Base-by-base conservation (phyloP, 2,888 invertebrate species). In the Lomographa bimaculata region DNA sequence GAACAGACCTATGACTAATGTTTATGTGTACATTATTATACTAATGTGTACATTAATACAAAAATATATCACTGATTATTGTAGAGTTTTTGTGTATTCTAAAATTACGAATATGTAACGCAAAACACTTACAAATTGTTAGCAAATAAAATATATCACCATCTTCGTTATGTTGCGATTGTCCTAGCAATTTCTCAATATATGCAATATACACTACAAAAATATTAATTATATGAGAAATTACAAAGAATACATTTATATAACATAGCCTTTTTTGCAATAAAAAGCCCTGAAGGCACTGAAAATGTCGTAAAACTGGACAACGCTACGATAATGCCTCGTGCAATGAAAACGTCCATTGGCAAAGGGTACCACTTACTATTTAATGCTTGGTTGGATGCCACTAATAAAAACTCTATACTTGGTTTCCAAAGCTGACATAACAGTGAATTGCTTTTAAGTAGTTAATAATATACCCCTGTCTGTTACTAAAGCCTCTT, bases 391-490 rank as follows among this genome's bases (percentile, higher is more conserved):
- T 11, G 7, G 14, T 21, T 4, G 14, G 8, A 14, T 21, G 21
- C 9, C 14, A 2, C 32, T 24, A 24, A 19, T 28, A 20, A 35
- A 32, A 39, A 18, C n/a, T n/a, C 27, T 23, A 12, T 16, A 17
- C 9, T 30, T 32, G 16, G 3, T 7, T 32, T 39, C 9, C 9
- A 7, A n/a, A n/a, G 8, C 3, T 14, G 5, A 10, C 32, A 32
- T 4, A 11, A 26, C 7, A 29, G 42, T 37, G 29, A 47, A 36
- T 45, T 42, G 36, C 36, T 45, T 45, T 42, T 17, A 12, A 12
- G 27, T 8, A 14, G 14, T 14, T 3, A 14, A 14, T 14, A 2
- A 4, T 29, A 10, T 30, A 5, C 8, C 8, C 17, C 24, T 29
- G 7, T 19, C 5, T 25, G 9, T 34, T 19, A 16, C 16, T 27